phyloP scores from a whole-genome alignment of 2,113 vertebrate species.

The Natator depressus region DNA sequence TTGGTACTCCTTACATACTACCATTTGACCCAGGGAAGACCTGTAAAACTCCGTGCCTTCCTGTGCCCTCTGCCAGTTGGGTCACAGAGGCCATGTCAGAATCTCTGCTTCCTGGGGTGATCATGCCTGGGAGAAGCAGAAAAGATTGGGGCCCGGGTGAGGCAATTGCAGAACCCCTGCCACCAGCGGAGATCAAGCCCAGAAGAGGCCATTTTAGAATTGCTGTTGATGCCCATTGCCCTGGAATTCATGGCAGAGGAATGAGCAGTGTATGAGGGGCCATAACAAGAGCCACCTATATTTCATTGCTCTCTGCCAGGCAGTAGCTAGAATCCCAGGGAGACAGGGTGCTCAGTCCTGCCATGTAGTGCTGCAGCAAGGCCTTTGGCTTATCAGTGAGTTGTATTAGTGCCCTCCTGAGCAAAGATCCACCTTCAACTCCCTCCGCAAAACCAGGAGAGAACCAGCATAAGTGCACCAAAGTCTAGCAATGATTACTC shows the following conservation, averaged over 20 bases:
- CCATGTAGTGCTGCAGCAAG: not conserved
- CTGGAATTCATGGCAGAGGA: not conserved
- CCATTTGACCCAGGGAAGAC: too few species aligned
- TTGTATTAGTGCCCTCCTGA: not conserved
- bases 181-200: too few species aligned
- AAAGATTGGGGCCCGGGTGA: too few species aligned
- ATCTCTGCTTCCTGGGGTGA: not conserved
- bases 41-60: too few species aligned
- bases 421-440: too few species aligned
- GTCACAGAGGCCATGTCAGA: not conserved
- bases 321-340: not conserved
- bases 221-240: not conserved
- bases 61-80: too few species aligned
- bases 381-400: not conserved
- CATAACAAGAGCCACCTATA: not conserved
- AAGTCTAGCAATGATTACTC: not conserved
- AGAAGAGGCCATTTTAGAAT: too few species aligned
- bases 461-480: not conserved
- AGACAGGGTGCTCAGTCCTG: not conserved
- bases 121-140: not conserved
- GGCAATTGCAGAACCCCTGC: too few species aligned
- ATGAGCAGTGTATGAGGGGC: not conserved
- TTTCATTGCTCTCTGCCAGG: not conserved
- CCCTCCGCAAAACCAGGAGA: not conserved
- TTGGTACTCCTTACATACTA: too few species aligned